A percentile compares a stretch with the other conserved stretches of the same genome.
Conservation (phyloP, 1,140 invertebrate genomes). For the Tigriopus japonicus region DNA sequence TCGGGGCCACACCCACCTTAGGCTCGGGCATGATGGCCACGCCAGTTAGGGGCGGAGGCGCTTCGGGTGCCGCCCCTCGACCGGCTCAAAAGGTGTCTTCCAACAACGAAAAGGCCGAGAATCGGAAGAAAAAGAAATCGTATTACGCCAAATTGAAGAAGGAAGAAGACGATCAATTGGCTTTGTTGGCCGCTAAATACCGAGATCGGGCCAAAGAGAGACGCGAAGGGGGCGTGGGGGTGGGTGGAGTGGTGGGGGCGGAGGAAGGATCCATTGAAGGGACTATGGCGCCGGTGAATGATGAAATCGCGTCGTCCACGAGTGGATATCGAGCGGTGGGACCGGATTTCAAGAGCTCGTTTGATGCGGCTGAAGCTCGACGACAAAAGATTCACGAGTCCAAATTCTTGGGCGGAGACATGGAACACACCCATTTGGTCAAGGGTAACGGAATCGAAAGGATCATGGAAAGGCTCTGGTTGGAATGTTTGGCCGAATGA, state of each 20-base stretch:
- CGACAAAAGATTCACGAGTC: conserved; percentile 95
- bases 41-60: background rate
- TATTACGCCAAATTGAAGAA: conserved; percentile 87
- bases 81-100: conserved; percentile 17
- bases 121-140: conserved; percentile 35
- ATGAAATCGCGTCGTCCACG: conserved; percentile 56
- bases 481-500: too few species aligned
- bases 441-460: conserved; percentile 42
- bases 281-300: conserved; percentile 72
- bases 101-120: conserved; percentile 23
- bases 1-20: conserved; percentile 15
- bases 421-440: conserved; percentile 99
- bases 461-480: too few species aligned
- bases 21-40: conserved; percentile 16
- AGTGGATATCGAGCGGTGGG: conserved; percentile 87
- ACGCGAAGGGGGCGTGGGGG: conserved; percentile 52
- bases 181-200: conserved; percentile 85
- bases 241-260: background rate
- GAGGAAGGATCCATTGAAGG: conserved; percentile 35
- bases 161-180: conserved; percentile 85
- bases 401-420: conserved; percentile 98
- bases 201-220: conserved; percentile 81
- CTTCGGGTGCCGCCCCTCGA: background rate
- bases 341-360: conserved; percentile 58
- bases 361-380: conserved; percentile 79